A percentile compares a stretch with the other conserved stretches of the same genome.
phyloP scores from a whole-genome alignment of 2,888 invertebrate genomes.

The Rhimphoctona megacephalus region DNA sequence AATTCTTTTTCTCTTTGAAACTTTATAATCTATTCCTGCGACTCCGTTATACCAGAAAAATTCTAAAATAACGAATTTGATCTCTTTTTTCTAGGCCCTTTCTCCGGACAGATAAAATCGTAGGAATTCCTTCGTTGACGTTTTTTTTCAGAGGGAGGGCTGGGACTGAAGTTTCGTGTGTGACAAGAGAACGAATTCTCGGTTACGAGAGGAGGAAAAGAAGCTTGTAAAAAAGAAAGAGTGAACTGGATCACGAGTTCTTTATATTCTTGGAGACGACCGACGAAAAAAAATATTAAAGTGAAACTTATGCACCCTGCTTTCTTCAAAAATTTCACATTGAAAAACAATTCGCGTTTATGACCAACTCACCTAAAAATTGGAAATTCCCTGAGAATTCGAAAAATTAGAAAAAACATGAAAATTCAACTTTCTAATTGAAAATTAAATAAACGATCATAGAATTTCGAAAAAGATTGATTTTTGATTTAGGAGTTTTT shows the following conservation, averaged over 20 bases:
- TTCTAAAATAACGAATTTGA: neutral
- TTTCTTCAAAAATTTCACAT: conserved; percentile 1
- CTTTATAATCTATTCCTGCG: too few species aligned
- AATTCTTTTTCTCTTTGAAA: too few species aligned
- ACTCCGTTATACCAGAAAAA: neutral
- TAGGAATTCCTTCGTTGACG: conserved; percentile 47
- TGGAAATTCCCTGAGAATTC: too few species aligned
- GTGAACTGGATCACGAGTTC: conserved; percentile 51
- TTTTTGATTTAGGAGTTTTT: neutral
- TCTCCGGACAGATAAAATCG: conserved; percentile 59
- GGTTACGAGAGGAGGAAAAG: conserved; percentile 20
- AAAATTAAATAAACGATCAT: neutral
- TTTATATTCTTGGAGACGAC: conserved; percentile 47
- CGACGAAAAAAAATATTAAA: conserved; percentile 12
- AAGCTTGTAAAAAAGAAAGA: conserved; percentile 1
- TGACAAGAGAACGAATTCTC: conserved; percentile 24
- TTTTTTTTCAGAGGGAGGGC: neutral
- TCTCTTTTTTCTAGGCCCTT: neutral
- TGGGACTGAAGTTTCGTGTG: conserved; percentile 46
- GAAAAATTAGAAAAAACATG: neutral
- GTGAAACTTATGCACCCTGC: neutral
- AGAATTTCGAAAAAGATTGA: neutral
- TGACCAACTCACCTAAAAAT: neutral
- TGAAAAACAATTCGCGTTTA: neutral
- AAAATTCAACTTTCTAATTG: neutral